Conservation (phyloP, 2,888 invertebrate genomes). For the Schrankia costaestrigalis region DNA sequence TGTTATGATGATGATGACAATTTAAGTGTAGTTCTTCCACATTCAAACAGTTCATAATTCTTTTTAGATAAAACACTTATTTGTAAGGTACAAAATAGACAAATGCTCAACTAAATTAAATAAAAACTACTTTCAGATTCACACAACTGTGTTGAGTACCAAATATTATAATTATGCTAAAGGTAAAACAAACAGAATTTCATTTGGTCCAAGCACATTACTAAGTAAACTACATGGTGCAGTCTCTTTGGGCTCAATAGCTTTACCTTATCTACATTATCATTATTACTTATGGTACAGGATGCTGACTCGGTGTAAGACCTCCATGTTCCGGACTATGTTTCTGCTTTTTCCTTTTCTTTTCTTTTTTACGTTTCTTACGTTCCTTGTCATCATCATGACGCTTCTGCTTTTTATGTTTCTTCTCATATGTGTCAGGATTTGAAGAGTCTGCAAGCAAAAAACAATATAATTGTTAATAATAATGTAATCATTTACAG, state of each 20-base stretch:
- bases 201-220: constrained; percentile 16
- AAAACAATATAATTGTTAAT: not conserved
- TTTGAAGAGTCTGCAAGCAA: constrained; percentile 83
- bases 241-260: constrained; percentile 57
- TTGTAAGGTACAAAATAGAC: too few species aligned
- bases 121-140: too few species aligned
- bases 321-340: constrained; percentile 94
- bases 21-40: too few species aligned
- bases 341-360: constrained; percentile 96
- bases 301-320: constrained; percentile 74
- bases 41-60: too few species aligned
- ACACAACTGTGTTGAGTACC: too few species aligned
- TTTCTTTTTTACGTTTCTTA: constrained; percentile 96
- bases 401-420: constrained; percentile 96
- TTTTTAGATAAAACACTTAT: too few species aligned
- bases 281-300: constrained; percentile 44
- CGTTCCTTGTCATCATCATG: constrained; percentile 96
- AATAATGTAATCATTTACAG: not conserved
- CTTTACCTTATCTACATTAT: constrained; percentile 28
- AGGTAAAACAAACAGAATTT: constrained; percentile 2
- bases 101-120: too few species aligned
- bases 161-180: not conserved
- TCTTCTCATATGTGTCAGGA: constrained; percentile 94
- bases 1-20: too few species aligned
- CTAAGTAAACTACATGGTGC: constrained; percentile 16